Percentiles rank a stretch among this genome's conserved stretches.
Conservation (phyloP, 2,797 vertebrate species). For the Otolemur crassicaudatus region DNA sequence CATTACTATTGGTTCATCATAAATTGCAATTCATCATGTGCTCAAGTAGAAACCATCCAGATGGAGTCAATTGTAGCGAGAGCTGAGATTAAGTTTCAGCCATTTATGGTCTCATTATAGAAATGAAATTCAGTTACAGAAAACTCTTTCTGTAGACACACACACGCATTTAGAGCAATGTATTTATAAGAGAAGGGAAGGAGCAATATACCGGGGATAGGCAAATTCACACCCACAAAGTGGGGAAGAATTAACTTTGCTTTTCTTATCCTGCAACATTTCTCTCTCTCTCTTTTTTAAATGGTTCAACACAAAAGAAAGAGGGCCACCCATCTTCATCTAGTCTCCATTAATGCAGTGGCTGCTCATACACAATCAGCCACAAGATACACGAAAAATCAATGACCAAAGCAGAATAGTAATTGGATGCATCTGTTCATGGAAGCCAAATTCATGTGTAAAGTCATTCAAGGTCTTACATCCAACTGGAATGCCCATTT, state of each 20-base stretch:
- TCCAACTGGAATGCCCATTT: fast-evolving
- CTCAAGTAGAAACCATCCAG: background rate
- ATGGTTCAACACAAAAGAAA: too few species aligned
- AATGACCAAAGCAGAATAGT: too few species aligned
- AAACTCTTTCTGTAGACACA: background rate
- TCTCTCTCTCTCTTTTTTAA: background rate
- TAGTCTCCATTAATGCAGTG: background rate
- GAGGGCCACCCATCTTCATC: background rate
- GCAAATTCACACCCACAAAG: background rate
- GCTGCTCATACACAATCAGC: background rate
- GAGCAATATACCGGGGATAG: fast-evolving
- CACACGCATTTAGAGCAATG: background rate
- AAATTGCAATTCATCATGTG: background rate
- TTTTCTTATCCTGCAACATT: background rate
- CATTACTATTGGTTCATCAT: background rate
- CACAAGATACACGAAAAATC: fast-evolving
- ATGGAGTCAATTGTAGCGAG: background rate
- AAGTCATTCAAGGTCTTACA: too few species aligned
- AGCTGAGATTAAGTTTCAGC: background rate
- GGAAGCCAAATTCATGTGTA: background rate
- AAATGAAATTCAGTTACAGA: background rate
- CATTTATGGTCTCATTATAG: background rate
- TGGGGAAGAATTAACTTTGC: background rate
- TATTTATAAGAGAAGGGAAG: background rate
- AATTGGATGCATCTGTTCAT: fast-evolving